Base-by-base conservation (phyloP, 2,888 invertebrate genomes). In the Helleia helle region DNA sequence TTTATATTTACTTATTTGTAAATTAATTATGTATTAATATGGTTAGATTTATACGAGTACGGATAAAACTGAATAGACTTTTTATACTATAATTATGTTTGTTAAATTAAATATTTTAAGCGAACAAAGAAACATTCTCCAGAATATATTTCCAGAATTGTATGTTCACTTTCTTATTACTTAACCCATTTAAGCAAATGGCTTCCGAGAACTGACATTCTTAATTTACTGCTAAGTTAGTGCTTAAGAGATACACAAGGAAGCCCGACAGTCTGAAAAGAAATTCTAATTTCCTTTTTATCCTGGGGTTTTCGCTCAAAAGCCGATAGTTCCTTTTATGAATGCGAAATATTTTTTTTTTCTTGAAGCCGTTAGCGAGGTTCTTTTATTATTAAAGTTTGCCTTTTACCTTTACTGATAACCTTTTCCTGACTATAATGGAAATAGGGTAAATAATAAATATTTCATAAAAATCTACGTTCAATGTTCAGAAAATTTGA, bases 321-420 rank as follows among this genome's bases (percentile, higher is more conserved):
- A 34, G 34, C 18, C 22, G 22, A 34, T 8, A 17, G 11, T 9
- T 34, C 34, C 18, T 34, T 22, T 34, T 34, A 34, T 30, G 30
- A 11, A 18, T 7, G 34, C 18, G 8, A 18, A 15, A 1, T 4
- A 9, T 2, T 18, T 22, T 34, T 22, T 34, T 34, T 22, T 31
- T 17, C 15, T 18, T 11, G 3, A 18, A 18, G 5, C 22, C 8
- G 22, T 8, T 22, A 22, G 22, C 22, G 8, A 8, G 8, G 12
- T 8, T 22, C 18, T 22, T 31, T 17, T 18, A 31, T 31, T 22
- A 18, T 34, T 34, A 22, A 34, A 34, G 12, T 22, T 18, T 12
- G 30, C 15, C 30, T 9, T 30, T 30, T 30, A 15, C 34, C 40
- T 38, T 36, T 27, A 38, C 39, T 39, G 42, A 44, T 36, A 28